Evolutionary conservation across 2,797 vertebrate species (phyloP), one percentile per base, ranked within the genome.

Genomic region (Novumbra hubbsi): DNA sequence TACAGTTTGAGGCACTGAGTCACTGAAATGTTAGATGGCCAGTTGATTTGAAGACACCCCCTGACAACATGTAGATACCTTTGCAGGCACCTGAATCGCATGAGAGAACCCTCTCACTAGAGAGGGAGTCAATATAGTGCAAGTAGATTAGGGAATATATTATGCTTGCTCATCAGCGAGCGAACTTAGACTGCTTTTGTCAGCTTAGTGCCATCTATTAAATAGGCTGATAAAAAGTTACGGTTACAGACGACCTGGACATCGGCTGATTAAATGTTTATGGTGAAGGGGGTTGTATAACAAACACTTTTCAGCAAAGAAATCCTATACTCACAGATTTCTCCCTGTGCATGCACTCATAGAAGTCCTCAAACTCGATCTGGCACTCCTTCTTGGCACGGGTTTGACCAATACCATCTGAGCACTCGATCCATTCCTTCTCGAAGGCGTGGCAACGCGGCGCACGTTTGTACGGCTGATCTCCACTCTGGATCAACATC

Each of bases 381-480:
- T 85, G 84, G 82, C 97, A 98, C 84, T 98, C 97, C 41, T 87
- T 93, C 68, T 88, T 87, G 41, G 96, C 95, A 0, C 96, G 94
- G 24, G 69, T 94, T 80, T 80, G 79, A 3, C 97, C 97, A 17
- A 99, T 96, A 75, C 94, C 95, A 48, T 94, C 88, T 0, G 92
- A 19, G 11, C 97, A 99, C 62, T 97, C 95, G 1, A 98, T 86
- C 96, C 95, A 99, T 64, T 98, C 97, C 83, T 96, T 97, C 85
- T 98, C 96, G 68, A 98, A 99, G 57, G 94, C 93, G 45, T 97
- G 95, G 84, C 97, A 98, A 66, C 78, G 76, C 0, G 78, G 0
- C 0, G 92, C 80, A 0, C 64, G 71, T 30, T 86, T 79, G 72
- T 88, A 1, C 0, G 96, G 95, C 88, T 98, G 96, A 19, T 84